Evolutionary conservation across 2,113 vertebrate genomes (phyloP), one percentile per base, ranked within the genome.

Genomic region (Grammomys dolichurus): DNA sequence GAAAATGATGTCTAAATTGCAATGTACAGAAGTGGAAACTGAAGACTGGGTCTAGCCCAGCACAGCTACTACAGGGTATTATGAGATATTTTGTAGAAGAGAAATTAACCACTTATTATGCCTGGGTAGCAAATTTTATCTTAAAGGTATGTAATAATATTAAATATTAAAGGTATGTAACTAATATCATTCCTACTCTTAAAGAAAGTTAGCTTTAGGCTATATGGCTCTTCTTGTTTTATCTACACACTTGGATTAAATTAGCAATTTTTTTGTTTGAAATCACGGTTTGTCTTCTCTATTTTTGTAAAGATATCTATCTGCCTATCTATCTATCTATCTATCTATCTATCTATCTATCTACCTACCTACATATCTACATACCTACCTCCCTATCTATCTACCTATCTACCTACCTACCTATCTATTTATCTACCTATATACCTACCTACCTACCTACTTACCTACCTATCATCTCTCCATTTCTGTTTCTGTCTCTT

Each of bases 1-100:
- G 88, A 95, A 96, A 95, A 46, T 72, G 77, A 77, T 2, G 33
- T 86, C 90, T 26, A 84, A 92, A 84, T 82, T 87, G 89, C 91
- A 97, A 56, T 63, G 17, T 13, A 63, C 20, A 87, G 19, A 16
- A 3, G 48, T 76, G 10, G 48, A 72, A 96, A 65, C 28, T 60
- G 31, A 90, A 58, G 54, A 77, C 36, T 40, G 43, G 69, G 24
- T 33, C 56, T 73, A 94, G 20, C 11, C 43, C 90, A 94, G 26
- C 36, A 92, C 10, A 87, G 22, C 24, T 91, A 72, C 36, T 85
- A 36, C 3, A 17, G 3, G 14, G 7, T 60, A 75, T 58, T 78
- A 46, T 94, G 65, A 46, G 2, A 72, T 81, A 91, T 20, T 94
- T 87, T 87, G 24, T 56, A 43, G 16, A 88, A 96, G 48, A 24